A percentile compares a stretch with the other conserved stretches of the same genome.
phyloP scores from a whole-genome alignment of 2,113 vertebrate species.

The Crotophaga sulcirostris region DNA sequence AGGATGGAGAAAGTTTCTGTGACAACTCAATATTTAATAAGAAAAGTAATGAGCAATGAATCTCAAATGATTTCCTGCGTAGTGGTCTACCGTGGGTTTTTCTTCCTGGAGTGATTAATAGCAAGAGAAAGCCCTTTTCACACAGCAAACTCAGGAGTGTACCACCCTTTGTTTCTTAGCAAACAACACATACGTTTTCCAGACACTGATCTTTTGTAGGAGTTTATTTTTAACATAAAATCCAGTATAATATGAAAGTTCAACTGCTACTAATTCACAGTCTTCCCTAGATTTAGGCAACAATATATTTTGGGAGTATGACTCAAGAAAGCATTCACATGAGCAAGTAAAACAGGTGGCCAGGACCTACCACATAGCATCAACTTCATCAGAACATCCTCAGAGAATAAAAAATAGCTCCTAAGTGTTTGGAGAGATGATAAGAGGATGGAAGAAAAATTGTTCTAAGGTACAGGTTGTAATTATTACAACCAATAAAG shows the following conservation, averaged over 20 bases:
- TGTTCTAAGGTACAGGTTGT: background rate
- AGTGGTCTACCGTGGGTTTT: background rate
- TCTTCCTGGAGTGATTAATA: background rate
- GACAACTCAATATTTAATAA: background rate
- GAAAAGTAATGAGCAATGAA: background rate
- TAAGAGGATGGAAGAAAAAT: background rate
- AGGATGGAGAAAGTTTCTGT: background rate
- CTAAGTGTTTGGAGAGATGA: background rate
- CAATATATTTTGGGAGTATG: constrained; percentile 43
- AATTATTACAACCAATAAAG: background rate
- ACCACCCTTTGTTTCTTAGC: background rate
- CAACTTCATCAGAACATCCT: background rate
- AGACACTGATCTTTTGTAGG: background rate
- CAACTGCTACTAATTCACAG: background rate
- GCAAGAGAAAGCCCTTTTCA: background rate
- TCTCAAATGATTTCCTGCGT: background rate
- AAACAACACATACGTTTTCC: background rate
- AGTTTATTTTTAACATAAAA: constrained; percentile 3
- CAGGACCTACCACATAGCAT: constrained; percentile 29
- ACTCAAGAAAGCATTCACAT: constrained; percentile 53
- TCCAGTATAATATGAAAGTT: background rate
- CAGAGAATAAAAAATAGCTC: constrained; percentile 26
- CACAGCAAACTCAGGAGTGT: background rate
- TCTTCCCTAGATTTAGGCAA: constrained; percentile 26
- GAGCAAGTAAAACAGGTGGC: constrained; percentile 48